Evolutionary conservation across 1,140 invertebrate species (phyloP), one percentile per base, ranked within the genome.

Genomic region (Schlechtendalia chinensis): DNA sequence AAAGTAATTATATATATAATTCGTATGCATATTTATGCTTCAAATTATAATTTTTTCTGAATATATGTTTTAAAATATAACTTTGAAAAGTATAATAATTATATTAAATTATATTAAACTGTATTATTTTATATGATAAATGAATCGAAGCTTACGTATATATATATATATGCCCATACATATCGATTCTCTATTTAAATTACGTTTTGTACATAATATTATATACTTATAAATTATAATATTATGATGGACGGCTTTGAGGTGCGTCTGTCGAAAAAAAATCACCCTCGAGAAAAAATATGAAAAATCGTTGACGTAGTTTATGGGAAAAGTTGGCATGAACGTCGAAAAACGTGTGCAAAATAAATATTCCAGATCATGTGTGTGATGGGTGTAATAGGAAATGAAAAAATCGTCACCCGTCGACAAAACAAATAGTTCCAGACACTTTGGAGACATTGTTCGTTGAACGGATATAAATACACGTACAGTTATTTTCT

Each of bases 371-470:
- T 69, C 67, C 22, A 50, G 67, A 47, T 47, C 67, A 50, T 24
- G 14, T 16, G 47, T 47, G 67, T 69, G 22, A 0, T 5, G n/a
- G 22, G 14, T 5, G 5, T 39, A 22, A 16, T 69, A 69, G 67
- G 67, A 69, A 69, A 39, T 50, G 39, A 69, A 69, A 58, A 58
- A 69, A 69, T 69, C 67, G 67, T 69, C 45, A 47, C 39, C 67
- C 67, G 67, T 69, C 67, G 22, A 50, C 45, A 50, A 69, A 69
- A 69, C 67, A 69, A 69, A 69, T 69, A 69, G 67, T 16, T 50
- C 22, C 67, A 69, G 67, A 69, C 67, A 69, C 39, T 69, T 50
- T 22, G 67, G 67, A 69, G 67, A 69, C 67, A 69, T 69, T 69
- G 67, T 69, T 69, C 67, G 22, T 47, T n/a, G 45, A 47, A 69